Percentiles rank a stretch among this genome's conserved stretches.
phyloP scores from a whole-genome alignment of 2,888 invertebrate species.

The Caenorhabditis panamensis region DNA sequence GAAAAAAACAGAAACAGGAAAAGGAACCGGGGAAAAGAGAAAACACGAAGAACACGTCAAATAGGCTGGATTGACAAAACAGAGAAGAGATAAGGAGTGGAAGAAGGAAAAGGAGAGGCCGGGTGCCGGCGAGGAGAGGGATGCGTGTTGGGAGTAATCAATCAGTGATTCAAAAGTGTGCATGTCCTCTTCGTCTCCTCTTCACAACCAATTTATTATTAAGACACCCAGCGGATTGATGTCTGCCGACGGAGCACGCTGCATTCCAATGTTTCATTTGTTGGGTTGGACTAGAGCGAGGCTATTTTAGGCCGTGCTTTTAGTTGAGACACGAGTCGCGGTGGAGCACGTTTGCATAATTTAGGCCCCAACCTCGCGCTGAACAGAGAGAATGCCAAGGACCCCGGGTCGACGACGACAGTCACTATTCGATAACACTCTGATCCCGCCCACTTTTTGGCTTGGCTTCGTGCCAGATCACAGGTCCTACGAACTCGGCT shows the following conservation, averaged over 20 bases:
- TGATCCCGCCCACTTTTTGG: constrained; percentile 36
- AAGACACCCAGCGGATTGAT: not conserved
- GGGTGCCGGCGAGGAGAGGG: constrained; percentile 1
- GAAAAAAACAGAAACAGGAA: constrained; percentile 1
- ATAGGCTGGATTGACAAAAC: too few species aligned
- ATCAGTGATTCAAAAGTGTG: constrained; percentile 12
- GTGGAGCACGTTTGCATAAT: too few species aligned
- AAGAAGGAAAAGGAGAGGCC: not conserved
- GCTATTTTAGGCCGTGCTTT: too few species aligned
- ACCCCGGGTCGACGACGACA: too few species aligned
- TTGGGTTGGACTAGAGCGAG: too few species aligned
- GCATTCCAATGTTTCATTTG: too few species aligned
- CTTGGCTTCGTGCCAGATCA: constrained; percentile 24
- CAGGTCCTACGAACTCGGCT: too few species aligned
- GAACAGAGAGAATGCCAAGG: too few species aligned
- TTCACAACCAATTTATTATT: constrained; percentile 3
- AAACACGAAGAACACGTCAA: not conserved
- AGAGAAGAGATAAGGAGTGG: constrained; percentile 6
- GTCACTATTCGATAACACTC: not conserved
- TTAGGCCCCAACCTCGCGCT: too few species aligned
- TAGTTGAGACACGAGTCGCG: too few species aligned
- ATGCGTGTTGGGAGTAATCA: constrained; percentile 16
- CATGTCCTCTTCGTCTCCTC: not conserved
- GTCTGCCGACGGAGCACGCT: too few species aligned
- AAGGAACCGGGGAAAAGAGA: constrained; percentile 6